Conservation (phyloP, 2,797 vertebrate species). For the Microctenopoma stevenorrisi region DNA sequence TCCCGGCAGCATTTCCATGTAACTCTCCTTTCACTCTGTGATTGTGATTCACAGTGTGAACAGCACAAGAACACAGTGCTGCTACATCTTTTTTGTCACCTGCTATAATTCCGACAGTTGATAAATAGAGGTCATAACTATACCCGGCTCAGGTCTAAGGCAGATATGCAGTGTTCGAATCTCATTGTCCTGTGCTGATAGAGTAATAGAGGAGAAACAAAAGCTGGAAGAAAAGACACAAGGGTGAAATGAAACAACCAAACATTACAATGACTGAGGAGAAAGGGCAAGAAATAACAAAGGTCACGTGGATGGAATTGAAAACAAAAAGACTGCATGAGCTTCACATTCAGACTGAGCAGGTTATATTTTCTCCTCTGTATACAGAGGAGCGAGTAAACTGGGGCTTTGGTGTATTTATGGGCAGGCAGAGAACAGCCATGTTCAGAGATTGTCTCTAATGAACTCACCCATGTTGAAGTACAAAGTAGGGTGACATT, state of each 20-base stretch:
- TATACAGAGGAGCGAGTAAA: conserved; percentile 29
- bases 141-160: conserved; percentile 16
- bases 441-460: conserved; percentile 55
- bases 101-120: conserved; percentile 39
- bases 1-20: conserved; percentile 30
- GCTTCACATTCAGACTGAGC: conserved; percentile 25
- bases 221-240: conserved; percentile 4
- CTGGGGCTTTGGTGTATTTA: conserved; percentile 40
- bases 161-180: conserved; percentile 50
- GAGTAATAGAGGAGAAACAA: conserved; percentile 14
- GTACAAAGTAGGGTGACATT: conserved; percentile 68
- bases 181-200: not conserved
- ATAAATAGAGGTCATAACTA: conserved; percentile 51
- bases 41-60: conserved; percentile 46
- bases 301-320: not conserved
- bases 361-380: conserved; percentile 41
- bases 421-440: conserved; percentile 34
- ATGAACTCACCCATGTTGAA: conserved; percentile 70
- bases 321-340: conserved; percentile 1
- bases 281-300: not conserved
- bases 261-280: not conserved
- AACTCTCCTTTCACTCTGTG: conserved; percentile 11
- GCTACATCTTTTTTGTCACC: conserved; percentile 43
- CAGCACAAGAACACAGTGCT: conserved; percentile 10
- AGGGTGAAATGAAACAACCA: not conserved